phyloP scores from a whole-genome alignment of 1,140 invertebrate species.

The Drosophila ercepeae region DNA sequence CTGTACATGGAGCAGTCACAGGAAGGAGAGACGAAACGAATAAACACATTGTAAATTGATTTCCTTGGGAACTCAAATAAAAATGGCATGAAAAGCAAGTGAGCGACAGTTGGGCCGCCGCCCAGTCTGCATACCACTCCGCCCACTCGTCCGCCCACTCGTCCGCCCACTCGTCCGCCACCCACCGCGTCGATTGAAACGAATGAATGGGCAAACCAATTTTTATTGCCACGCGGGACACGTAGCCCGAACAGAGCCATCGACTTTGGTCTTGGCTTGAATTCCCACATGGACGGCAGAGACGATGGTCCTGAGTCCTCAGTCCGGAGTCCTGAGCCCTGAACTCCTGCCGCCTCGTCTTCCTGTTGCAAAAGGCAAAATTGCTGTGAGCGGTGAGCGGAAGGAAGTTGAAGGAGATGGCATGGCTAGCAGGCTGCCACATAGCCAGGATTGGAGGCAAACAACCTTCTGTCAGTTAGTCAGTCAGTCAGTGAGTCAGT shows the following conservation, averaged over 20 bases:
- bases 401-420: conserved; percentile 53
- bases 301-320: too few relatives aligned
- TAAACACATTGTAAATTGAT: conserved; percentile 83
- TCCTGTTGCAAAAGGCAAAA: conserved; percentile 60
- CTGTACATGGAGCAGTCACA: conserved; percentile 9
- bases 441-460: conserved; percentile 7
- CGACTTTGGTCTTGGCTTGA: conserved; percentile 60
- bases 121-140: conserved; percentile 1
- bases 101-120: conserved; percentile 52
- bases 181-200: conserved; percentile 60
- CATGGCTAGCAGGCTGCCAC: conserved; percentile 3
- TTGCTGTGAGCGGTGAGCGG: conserved; percentile 59
- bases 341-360: neutral
- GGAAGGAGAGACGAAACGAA: conserved; percentile 73
- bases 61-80: conserved; percentile 82
- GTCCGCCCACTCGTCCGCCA: neutral
- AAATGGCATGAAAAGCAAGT: conserved; percentile 81
- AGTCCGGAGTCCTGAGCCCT: too few relatives aligned
- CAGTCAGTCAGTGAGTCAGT: conserved; percentile 8
- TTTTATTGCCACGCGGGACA: conserved; percentile 82
- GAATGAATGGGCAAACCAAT: conserved; percentile 82
- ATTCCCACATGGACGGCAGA: conserved; percentile 55
- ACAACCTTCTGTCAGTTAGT: conserved; percentile 7
- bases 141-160: too few relatives aligned
- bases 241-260: conserved; percentile 56